phyloP scores from a whole-genome alignment of 2,888 invertebrate genomes.

The Nomada hirtipes region DNA sequence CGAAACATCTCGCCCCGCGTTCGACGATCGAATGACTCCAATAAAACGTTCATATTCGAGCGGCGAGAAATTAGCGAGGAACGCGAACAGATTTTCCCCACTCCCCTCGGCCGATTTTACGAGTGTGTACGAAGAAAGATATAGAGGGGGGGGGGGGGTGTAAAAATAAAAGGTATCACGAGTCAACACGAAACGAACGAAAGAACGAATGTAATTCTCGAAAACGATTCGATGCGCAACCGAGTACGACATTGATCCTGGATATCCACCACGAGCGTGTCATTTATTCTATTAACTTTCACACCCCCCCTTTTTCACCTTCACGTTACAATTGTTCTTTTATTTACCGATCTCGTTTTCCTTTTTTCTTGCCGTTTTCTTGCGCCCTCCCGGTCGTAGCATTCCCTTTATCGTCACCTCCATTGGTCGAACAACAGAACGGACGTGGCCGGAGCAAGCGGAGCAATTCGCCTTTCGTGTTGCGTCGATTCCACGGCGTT shows the following conservation, averaged over 20 bases:
- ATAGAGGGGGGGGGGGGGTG: conserved; percentile 22
- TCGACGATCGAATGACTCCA: conserved; percentile 1
- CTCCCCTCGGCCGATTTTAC: conserved; percentile 9
- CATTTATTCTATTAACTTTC: conserved; percentile 77
- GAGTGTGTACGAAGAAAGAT: conserved; percentile 14
- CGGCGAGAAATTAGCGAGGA: conserved; percentile 38
- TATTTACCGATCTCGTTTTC: neutral
- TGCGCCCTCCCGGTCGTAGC: neutral
- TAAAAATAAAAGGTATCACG: conserved; percentile 7
- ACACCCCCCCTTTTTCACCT: conserved; percentile 62
- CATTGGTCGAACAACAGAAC: conserved; percentile 16
- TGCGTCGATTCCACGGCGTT: conserved; percentile 68
- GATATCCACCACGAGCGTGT: conserved; percentile 73
- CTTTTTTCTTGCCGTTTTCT: conserved; percentile 6
- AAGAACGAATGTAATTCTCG: conserved; percentile 55
- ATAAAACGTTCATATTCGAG: conserved; percentile 32
- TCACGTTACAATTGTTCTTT: neutral
- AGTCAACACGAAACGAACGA: neutral
- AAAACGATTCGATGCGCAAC: conserved; percentile 67
- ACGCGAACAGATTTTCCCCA: conserved; percentile 3
- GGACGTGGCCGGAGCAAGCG: conserved; percentile 3
- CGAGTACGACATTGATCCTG: conserved; percentile 52
- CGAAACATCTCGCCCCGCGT: conserved; percentile 11
- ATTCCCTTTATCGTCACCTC: conserved; percentile 24
- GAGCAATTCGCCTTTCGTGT: conserved; percentile 58